Evolutionary conservation across 2,113 vertebrate genomes (phyloP), one percentile per base, ranked within the genome.

Genomic region (Hippocampus abdominalis): DNA sequence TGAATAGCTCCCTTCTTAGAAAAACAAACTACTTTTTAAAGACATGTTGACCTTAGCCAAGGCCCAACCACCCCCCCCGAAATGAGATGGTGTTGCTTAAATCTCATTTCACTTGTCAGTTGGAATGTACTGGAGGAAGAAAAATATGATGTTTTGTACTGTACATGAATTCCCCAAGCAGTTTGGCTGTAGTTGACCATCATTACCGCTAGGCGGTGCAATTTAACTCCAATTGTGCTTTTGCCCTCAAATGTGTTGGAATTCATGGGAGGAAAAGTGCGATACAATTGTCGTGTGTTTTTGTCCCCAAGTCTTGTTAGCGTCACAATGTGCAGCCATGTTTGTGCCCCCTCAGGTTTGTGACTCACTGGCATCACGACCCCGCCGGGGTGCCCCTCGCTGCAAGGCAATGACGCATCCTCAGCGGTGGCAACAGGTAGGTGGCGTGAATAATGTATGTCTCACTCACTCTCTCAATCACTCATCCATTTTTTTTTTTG

Each of bases 291-390:
- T 13, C 32, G 7, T n/a, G 51, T 54, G n/a, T 54, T 61, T 59
- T 29, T 59, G 25, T 59, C 27, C 13, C 27, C 25, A 15, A 27
- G 0, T 18, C 29, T 62, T 36, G 32, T 40, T n/a, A 21, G 36
- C 61, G 20, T 62, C 60, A 62, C 60, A 21, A 40, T 13, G 36
- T 44, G 12, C 20, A 64, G 70, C 62, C 46, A 57, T 65, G 29
- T 70, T 12, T 61, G 49, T 70, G 44, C 36, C n/a, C 69, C 57
- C 69, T 12, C 56, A 27, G 56, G 56, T 23, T 71, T 72, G 72
- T 85, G 88, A 89, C 76, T 88, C 84, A 87, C 79, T 69, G 63
- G 49, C 69, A 69, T 61, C 69, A 20, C 23, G 68, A 29, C 62
- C 20, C 27, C 21, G 4, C 4, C 1, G 4, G 40, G 11, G 5